Evolutionary conservation across 2,113 vertebrate species (phyloP), one percentile per base, ranked within the genome.

Genomic region (Apistogramma diplotaenia): DNA sequence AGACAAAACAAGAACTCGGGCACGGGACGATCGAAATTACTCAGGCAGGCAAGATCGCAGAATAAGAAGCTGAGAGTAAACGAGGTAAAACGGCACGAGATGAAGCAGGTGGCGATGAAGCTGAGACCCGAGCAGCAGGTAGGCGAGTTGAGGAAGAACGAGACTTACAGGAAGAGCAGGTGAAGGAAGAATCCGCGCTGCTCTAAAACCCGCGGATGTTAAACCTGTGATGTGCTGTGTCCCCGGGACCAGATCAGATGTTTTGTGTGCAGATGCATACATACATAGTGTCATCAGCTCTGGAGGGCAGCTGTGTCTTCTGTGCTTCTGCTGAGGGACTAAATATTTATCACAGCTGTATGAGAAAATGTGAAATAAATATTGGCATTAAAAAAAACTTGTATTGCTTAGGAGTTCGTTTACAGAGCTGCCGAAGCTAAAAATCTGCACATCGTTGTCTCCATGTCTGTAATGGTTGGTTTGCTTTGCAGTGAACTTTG

Each of bases 401-500:
- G 13, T 43, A 25, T 25, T 65, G 11, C 2, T 40, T 43, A 43
- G 12, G 12, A 1, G 40, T 43, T 13, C 43, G 61, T 65, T 65
- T 3, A 43, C 8, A 65, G 49, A 46, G 7, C 31, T 67, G 9
- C 46, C 56, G 18, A 65, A 35, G 3, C 6, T 23, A 11, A 16
- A 67, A 16, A 21, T 31, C 1, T 21, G 61, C 15, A 35, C 11
- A 33, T 18, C 16, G 54, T 74, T 55, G 29, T 61, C 54, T 56
- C 3, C 9, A 49, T 21, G 71, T 62, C 73, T 65, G 65, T 19
- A 11, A 74, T 33, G 37, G 59, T 46, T 67, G 74, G 85, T 78
- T 77, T 83, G 59, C 83, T 83, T 70, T 61, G 67, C 29, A 56
- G 58, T 58, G 37, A 79, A 72, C 77, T 23, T 21, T 79, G 74